Conservation (phyloP, 2,888 invertebrate genomes). For the Drosophila anomalipes region DNA sequence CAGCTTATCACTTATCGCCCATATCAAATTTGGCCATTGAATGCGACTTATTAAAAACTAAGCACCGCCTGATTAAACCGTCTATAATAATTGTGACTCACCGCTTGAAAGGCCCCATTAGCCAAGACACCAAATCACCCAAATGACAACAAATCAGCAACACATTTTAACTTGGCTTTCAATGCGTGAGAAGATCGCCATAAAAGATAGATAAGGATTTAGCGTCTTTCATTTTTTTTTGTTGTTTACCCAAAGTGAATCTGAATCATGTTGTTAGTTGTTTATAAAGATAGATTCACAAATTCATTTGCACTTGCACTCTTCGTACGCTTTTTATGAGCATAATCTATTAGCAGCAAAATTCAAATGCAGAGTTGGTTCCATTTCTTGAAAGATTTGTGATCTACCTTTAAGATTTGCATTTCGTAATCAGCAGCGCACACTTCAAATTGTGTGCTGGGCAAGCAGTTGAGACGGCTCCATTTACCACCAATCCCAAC, state of each 20-base stretch:
- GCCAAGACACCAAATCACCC: background rate
- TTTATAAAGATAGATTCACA: background rate
- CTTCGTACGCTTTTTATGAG: background rate
- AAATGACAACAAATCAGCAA: background rate
- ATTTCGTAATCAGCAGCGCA: conserved; percentile 41
- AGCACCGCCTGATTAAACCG: conserved; percentile 32
- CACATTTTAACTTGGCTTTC: background rate
- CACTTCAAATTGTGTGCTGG: conserved; percentile 49
- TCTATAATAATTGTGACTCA: conserved; percentile 1
- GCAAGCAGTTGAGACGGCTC: conserved; percentile 28
- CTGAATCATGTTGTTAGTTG: background rate
- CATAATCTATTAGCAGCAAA: background rate
- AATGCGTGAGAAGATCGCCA: background rate
- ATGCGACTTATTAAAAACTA: conserved; percentile 37
- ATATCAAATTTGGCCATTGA: conserved; percentile 37
- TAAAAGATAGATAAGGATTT: background rate
- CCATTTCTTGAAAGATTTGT: conserved; percentile 1
- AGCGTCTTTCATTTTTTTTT: background rate
- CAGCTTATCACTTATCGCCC: conserved; percentile 59
- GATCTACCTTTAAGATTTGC: background rate
- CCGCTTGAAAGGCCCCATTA: background rate
- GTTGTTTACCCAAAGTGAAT: background rate
- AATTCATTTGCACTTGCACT: background rate
- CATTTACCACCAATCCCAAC: background rate
- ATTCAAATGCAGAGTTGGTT: background rate